Evolutionary conservation across 2,888 invertebrate species (phyloP), one percentile per base, ranked within the genome.

Genomic region (Syrphus vitripennis): DNA sequence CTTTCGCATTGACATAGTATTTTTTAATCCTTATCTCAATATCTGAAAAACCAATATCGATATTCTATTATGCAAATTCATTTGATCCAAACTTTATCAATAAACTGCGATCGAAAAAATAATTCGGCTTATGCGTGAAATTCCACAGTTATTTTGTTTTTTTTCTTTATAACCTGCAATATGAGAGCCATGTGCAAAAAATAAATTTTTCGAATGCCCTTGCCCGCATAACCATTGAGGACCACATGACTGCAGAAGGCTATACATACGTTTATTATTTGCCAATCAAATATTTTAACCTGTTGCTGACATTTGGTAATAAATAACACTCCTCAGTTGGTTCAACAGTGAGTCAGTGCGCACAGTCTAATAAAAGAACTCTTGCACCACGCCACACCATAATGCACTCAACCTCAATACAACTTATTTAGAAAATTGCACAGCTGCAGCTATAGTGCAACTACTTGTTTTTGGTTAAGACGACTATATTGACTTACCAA

Each of bases 261-360:
- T 45, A 19, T 14, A n/a, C n/a, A n/a, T n/a, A n/a, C n/a, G n/a
- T n/a, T n/a, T n/a, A n/a, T n/a, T n/a, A 37, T 45, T 45, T 19
- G 45, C 45, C 19, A 45, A 45, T 45, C 45, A 45, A 45, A 19
- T 19, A 19, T 19, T 19, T 76, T 65, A 76, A 82, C 81, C 81
- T 76, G 82, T 71, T 71, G 57, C 76, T 59, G 71, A 65, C 53
- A 40, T 42, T 69, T 55, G 45, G 61, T 55, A 69, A 80, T 75
- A 80, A 80, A 80, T 80, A 53, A 67, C 50, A 34, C 21, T 19
- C 29, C 19, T 16, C n/a, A 45, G n/a, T 48, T n/a, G n/a, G n/a
- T n/a, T 53, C 16, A n/a, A 21, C 31, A 14, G 40, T 42, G 42
- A 29, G 45, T 19, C 29, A 65, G 31, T 19, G n/a, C n/a, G n/a